Evolutionary conservation across 2,113 vertebrate genomes (phyloP).

Genomic region (Grus americana): DNA sequence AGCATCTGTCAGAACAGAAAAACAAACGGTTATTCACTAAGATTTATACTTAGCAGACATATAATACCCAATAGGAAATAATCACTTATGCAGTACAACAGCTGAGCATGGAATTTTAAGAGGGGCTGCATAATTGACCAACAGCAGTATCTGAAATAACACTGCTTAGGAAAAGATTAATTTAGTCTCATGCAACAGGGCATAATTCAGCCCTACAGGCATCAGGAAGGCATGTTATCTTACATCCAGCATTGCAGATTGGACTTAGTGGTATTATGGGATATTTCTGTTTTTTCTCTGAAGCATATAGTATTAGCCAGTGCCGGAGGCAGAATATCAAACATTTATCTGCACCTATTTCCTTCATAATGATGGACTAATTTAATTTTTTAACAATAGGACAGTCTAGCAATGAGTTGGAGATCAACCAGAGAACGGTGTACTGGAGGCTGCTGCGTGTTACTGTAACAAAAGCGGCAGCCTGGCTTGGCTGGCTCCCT

Average conservation of each 20-base stretch:
- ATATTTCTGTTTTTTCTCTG: neutral
- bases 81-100: neutral
- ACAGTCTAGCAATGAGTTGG: neutral
- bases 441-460: neutral
- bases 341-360: neutral
- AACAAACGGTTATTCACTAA: neutral
- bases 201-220: neutral
- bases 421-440: neutral
- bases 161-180: neutral
- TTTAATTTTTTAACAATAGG: neutral
- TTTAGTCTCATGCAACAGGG: neutral
- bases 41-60: neutral
- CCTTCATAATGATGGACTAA: neutral
- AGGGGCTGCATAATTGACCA: constrained; percentile 4
- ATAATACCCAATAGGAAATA: constrained; percentile 21
- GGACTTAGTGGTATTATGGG: neutral
- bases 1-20: constrained; percentile 21
- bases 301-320: neutral
- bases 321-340: neutral
- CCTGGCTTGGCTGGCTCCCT: neutral
- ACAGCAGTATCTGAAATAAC: neutral
- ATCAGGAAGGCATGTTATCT: neutral
- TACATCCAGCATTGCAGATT: neutral
- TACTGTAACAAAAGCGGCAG: neutral
- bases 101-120: neutral